A percentile compares a stretch with the other conserved stretches of the same genome.
These are phyloP conservation scores for Synanthedon formicaeformis DNA, from an alignment of 2,888 invertebrate species.

Conservation along the genomic window DNA sequence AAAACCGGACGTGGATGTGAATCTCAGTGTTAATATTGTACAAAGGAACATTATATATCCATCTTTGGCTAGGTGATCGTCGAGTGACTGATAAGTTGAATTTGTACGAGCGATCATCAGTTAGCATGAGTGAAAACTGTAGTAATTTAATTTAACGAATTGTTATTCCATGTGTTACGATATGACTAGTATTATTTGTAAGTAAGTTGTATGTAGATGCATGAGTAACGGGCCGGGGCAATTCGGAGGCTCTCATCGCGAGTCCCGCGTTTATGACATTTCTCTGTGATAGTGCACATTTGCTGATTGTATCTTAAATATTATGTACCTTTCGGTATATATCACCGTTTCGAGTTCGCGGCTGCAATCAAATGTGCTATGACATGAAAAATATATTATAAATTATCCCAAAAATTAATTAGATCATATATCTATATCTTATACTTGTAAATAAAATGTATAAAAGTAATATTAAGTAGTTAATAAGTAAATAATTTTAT, in stretches of 20 bases:
- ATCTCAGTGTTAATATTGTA: conserved; percentile 40
- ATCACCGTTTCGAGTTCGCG: background rate
- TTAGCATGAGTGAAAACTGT: conserved; percentile 46
- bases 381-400: conserved; percentile 61
- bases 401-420: conserved; percentile 70
- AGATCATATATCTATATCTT: conserved; percentile 61
- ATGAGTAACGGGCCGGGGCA: conserved; percentile 68
- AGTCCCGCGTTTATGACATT: conserved; percentile 65
- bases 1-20: conserved; percentile 10
- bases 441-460: conserved; percentile 64
- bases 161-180: conserved; percentile 58
- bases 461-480: conserved; percentile 50
- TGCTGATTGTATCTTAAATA: conserved; percentile 33
- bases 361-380: conserved; percentile 43
- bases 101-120: conserved; percentile 30
- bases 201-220: conserved; percentile 47
- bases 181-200: conserved; percentile 58
- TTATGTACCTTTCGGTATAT: background rate
- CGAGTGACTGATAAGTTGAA: conserved; percentile 36
- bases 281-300: conserved; percentile 69
- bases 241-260: conserved; percentile 49
- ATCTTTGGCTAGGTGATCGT: too few species aligned
- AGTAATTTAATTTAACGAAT: conserved; percentile 49
- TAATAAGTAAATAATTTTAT: conserved; percentile 34
- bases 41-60: conserved; percentile 20